Percentiles rank a stretch among this genome's conserved stretches.
Conservation (phyloP, 2,797 vertebrate genomes). For the Lacerta bilineata region DNA sequence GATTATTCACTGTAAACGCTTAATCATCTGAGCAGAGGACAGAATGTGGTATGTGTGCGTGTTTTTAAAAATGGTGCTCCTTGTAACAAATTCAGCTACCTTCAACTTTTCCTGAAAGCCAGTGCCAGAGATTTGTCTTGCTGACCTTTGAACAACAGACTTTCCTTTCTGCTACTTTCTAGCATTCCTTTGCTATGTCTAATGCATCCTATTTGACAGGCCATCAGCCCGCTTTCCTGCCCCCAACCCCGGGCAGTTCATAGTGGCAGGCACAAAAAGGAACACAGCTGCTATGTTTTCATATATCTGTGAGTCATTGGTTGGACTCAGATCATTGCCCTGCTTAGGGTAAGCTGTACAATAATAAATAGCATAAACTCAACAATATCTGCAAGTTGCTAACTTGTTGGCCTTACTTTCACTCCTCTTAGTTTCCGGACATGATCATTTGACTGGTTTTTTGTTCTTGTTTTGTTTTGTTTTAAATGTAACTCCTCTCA, state of each 20-base stretch:
- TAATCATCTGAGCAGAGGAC: neutral
- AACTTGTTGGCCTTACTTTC: neutral
- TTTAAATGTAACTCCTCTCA: neutral
- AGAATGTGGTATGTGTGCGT: conserved; percentile 20
- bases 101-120: conserved; percentile 40
- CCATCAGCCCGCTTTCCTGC: conserved; percentile 17
- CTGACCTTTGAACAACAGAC: conserved; percentile 34
- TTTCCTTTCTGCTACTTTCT: conserved; percentile 45
- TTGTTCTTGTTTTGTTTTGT: neutral
- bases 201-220: conserved; percentile 33
- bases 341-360: neutral
- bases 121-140: conserved; percentile 27
- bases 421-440: neutral
- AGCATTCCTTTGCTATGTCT: conserved; percentile 35
- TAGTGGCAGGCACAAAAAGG: conserved; percentile 9
- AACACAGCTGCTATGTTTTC: conserved; percentile 26
- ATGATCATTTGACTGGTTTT: neutral
- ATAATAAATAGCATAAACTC: neutral
- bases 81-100: neutral
- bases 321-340: conserved; percentile 11
- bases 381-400: conserved; percentile 6
- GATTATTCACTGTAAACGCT: conserved; percentile 11
- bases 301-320: conserved; percentile 17
- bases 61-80: neutral
- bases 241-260: neutral